Conservation (phyloP, 2,113 vertebrate species). For the Parus major region DNA sequence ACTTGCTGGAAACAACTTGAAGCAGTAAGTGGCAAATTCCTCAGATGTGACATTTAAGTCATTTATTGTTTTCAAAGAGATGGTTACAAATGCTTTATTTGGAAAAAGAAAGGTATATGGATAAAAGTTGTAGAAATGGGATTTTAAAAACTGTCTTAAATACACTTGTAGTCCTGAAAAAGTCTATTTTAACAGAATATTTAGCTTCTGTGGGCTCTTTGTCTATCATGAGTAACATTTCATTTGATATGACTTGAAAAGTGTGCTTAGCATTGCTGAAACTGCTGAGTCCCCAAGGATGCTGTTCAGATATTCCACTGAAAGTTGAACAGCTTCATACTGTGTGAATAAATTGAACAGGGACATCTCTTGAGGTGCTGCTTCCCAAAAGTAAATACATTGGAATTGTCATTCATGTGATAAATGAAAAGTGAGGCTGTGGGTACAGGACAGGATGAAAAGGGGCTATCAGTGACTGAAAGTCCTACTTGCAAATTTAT, state of each 20-base stretch:
- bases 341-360: not conserved
- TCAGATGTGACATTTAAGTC: not conserved
- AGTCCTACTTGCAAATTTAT: not conserved
- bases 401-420: not conserved
- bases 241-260: not conserved
- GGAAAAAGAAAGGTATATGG: not conserved
- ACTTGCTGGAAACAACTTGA: conserved; percentile 97
- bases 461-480: not conserved
- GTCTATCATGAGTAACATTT: not conserved
- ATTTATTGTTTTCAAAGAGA: not conserved
- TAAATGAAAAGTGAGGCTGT: not conserved
- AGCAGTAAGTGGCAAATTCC: conserved; percentile 78
- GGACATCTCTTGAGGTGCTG: not conserved
- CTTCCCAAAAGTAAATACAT: not conserved
- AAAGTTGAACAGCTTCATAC: not conserved
- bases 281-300: not conserved
- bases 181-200: not conserved
- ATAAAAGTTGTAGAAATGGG: not conserved
- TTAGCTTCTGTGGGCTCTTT: not conserved
- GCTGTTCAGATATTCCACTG: not conserved
- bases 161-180: not conserved
- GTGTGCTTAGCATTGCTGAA: not conserved
- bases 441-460: not conserved
- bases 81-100: not conserved
- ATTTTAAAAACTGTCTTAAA: not conserved